Evolutionary conservation across 2,888 invertebrate genomes (phyloP).

Genomic region (Unio pictorum): DNA sequence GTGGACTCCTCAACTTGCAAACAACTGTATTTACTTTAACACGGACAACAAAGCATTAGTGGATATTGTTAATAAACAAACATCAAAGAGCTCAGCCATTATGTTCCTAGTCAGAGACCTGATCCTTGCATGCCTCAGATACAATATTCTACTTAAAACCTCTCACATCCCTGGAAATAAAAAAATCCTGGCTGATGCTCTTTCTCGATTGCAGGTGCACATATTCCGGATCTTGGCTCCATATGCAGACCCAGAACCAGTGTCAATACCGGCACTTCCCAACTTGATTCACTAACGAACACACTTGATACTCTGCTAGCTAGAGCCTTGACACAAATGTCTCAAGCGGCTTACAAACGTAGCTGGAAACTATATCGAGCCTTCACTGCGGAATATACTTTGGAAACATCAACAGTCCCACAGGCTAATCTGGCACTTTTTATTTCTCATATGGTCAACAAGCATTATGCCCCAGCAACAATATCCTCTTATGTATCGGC

Average conservation of each 20-base stretch:
- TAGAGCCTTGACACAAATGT: too few relatives aligned
- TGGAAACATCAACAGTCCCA: too few relatives aligned
- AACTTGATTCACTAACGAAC: too few relatives aligned
- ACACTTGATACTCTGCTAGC: too few relatives aligned
- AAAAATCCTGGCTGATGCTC: conserved; percentile 22
- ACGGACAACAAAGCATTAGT: conserved; percentile 24
- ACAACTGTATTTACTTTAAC: conserved; percentile 15
- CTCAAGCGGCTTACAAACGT: too few relatives aligned
- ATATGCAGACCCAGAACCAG: conserved; percentile 5
- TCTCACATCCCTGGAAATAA: conserved; percentile 18
- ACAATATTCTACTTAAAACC: conserved; percentile 16
- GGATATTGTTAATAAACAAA: conserved; percentile 20
- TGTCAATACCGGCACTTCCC: too few relatives aligned
- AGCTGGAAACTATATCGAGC: too few relatives aligned
- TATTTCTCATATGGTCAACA: too few relatives aligned
- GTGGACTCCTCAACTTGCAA: conserved; percentile 9
- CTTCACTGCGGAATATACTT: too few relatives aligned
- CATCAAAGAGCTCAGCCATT: conserved; percentile 12
- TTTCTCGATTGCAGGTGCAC: conserved; percentile 27
- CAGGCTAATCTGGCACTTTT: too few relatives aligned
- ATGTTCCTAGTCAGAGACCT: conserved; percentile 12
- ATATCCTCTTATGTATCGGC: too few relatives aligned
- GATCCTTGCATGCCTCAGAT: conserved; percentile 10
- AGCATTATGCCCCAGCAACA: too few relatives aligned
- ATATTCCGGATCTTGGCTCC: conserved; percentile 15